Conservation (phyloP, 2,888 invertebrate genomes). For the Argyresthia goedartella region DNA sequence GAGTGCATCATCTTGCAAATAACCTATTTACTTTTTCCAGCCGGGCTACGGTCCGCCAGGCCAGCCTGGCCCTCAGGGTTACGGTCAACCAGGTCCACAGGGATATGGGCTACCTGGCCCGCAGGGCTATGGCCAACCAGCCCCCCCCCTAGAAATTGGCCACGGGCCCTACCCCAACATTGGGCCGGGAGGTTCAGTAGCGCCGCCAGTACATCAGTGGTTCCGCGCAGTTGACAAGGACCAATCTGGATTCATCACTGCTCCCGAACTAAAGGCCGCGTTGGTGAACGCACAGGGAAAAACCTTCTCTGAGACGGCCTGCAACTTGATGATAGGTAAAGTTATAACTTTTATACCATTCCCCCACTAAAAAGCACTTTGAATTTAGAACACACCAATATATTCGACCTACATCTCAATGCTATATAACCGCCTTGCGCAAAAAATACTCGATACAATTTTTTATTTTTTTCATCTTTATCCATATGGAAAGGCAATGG, state of each 20-base stretch:
- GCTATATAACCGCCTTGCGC: no score
- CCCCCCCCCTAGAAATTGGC: slow-evolving; percentile 38
- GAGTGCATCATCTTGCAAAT: no score
- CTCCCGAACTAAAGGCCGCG: slow-evolving; percentile 82
- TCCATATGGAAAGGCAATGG: no score
- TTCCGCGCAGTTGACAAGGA: slow-evolving; percentile 87
- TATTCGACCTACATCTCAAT: no score
- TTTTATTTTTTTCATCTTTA: no score
- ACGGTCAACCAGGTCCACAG: slow-evolving; percentile 9
- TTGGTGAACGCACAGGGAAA: slow-evolving; percentile 89
- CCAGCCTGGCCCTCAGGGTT: slow-evolving; percentile 9
- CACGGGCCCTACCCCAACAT: slow-evolving; percentile 61
- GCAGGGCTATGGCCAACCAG: slow-evolving; percentile 17
- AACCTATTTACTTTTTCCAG: no score
- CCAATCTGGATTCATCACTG: slow-evolving; percentile 84
- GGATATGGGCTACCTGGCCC: slow-evolving; percentile 18
- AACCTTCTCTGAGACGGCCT: slow-evolving; percentile 85
- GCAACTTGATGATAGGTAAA: slow-evolving; percentile 87
- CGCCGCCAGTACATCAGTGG: slow-evolving; percentile 87
- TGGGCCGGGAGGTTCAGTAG: slow-evolving; percentile 63
- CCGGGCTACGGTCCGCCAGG: no score
- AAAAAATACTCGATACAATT: no score
- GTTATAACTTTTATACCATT: no score
- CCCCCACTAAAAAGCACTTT: no score
- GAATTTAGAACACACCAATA: no score